Conservation (phyloP, 2,113 vertebrate genomes). For the Nothobranchius kuhntae region DNA sequence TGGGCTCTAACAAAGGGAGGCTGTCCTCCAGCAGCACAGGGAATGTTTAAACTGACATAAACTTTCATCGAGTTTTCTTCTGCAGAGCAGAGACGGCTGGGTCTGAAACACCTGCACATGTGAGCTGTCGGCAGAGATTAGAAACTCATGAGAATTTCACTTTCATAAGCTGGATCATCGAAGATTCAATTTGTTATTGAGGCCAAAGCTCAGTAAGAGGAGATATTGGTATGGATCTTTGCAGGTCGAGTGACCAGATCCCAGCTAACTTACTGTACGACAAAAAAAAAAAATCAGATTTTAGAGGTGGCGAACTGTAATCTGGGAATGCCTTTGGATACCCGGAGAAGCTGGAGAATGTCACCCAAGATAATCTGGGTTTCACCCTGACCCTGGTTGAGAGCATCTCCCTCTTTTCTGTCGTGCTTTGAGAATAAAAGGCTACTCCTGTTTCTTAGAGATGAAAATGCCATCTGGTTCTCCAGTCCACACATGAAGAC, state of each 20-base stretch:
- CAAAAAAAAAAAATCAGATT: not conserved
- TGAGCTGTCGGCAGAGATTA: not conserved
- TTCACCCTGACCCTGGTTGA: too few species aligned
- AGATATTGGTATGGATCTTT: not conserved
- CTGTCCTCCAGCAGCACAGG: conserved; percentile 47
- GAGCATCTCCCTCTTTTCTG: too few species aligned
- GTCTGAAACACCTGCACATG: conserved; percentile 35
- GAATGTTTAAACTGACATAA: conserved; percentile 62
- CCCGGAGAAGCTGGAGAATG: too few species aligned
- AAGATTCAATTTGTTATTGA: not conserved
- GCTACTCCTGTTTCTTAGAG: too few species aligned
- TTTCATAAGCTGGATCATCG: not conserved
- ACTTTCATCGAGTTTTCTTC: conserved; percentile 22
- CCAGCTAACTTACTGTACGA: not conserved
- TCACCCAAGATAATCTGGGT: too few species aligned
- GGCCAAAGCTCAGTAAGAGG: not conserved
- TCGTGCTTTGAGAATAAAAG: too few species aligned
- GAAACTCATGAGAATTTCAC: not conserved
- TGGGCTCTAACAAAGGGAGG: conserved; percentile 47
- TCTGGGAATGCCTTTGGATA: too few species aligned
- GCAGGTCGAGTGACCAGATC: not conserved
- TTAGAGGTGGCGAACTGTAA: too few species aligned
- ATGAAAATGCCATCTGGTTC: too few species aligned
- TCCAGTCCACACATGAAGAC: not conserved
- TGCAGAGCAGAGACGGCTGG: conserved; percentile 3